Base-by-base conservation (phyloP, 2,797 vertebrate species). In the Liparis tanakae region DNA sequence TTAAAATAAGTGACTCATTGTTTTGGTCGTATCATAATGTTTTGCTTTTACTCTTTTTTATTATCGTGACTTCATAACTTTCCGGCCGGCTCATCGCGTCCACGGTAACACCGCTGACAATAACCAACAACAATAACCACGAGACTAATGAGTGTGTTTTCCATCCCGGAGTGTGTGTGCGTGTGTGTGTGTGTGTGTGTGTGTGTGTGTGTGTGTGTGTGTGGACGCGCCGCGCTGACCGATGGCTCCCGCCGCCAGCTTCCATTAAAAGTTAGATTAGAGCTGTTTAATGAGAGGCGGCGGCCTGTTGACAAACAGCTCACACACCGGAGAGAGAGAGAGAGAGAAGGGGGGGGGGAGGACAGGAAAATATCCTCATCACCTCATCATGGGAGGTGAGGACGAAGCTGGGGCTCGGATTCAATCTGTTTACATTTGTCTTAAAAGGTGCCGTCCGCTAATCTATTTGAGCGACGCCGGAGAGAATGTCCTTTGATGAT, bases 201-300 rank as follows among this genome's bases (percentile, higher is more conserved):
- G 51, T 61, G 74, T 58, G 46, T n/a, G n/a, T n/a, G 48, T 43
- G 30, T 41, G 53, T 30, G 50, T 25, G 22, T 64, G 51, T 61
- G 74, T 58, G 46, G 61, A 60, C 41, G 71, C 17, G 69, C 53
- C 74, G 48, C 22, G 22, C 65, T 71, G 79, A 70, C 65, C 60
- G 34, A 73, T 75, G 69, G 84, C 65, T 89, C 74, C 72, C 10
- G 39, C 59, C 9, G 67, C 71, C 82, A 68, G 82, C 81, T 83
- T 88, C 86, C 86, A 87, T 90, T 88, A 88, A 81, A 86, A 83
- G 70, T 74, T 56, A 72, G 70, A 85, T 84, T 61, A 78, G 68
- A 12, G 62, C 37, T 13, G 78, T 81, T 81, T 88, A 79, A 87
- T 86, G 85, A 85, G 84, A 73, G 74, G 60, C 20, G 36, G 76